Base-by-base conservation (phyloP, 2,113 vertebrate genomes). In the Vicugna pacos region DNA sequence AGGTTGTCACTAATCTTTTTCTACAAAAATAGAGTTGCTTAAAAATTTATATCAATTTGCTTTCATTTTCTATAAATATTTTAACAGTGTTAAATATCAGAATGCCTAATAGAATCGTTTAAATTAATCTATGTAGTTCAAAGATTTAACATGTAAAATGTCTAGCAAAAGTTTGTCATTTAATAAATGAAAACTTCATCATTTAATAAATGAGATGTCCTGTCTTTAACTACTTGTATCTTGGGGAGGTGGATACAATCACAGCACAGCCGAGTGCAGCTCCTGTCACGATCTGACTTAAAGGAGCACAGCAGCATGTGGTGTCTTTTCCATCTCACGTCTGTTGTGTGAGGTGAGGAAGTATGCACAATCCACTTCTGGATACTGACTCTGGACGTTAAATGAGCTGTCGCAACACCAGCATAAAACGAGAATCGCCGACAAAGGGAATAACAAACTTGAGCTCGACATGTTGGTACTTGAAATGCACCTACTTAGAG, bases 51-150 rank as follows among this genome's bases (percentile, higher is more conserved):
- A 91, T 30, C 94, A 96, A 91, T 96, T 93, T 96, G 60, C 65
- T 96, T 96, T 90, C 88, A 85, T 96, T 93, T 93, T 96, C 87
- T 95, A 97, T 92, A 98, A 98, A 97, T 92, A 96, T 91, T 93
- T 96, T 81, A 92, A 94, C 52, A 79, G 72, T 79, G 50, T 95
- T 95, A 93, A 96, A 85, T 92, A 95, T 85, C 54, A 94, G 95
- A 96, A 94, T 75, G 67, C 82, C 91, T 89, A 88, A 90, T 50
- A 96, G 90, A 97, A 73, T 89, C 50, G 69, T 65, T 93, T 92
- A 82, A 94, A 88, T 89, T 56, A 95, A 93, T 91, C 46, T 67
- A 85, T n/a, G 22, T 93, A 94, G 75, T 87, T 81, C 97, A 97
- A 97, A 96, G 94, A 96, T 24, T 94, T 79, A 92, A 38, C 64